Evolutionary conservation across 2,888 invertebrate species (phyloP).

Genomic region (Cataglyphis cursor): DNA sequence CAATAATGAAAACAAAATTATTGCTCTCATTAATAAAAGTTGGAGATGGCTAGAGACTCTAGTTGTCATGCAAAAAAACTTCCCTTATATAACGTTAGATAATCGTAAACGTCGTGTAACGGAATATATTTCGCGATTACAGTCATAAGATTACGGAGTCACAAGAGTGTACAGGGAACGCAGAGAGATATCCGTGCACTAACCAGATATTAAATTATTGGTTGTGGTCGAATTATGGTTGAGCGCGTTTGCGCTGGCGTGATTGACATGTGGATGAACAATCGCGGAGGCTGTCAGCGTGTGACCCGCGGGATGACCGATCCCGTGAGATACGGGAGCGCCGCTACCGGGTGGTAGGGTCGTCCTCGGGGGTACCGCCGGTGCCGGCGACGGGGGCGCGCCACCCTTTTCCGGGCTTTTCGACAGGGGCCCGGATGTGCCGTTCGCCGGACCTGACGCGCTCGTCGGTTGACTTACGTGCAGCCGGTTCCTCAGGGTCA

Average conservation of each 20-base stretch:
- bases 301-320: constrained; percentile 82
- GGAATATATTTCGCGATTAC: background rate
- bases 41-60: too few relatives aligned
- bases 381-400: constrained; percentile 79
- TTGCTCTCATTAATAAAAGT: too few relatives aligned
- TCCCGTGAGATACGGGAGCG: constrained; percentile 74
- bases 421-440: constrained; percentile 72
- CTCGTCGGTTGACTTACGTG: constrained; percentile 90
- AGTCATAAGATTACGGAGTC: background rate
- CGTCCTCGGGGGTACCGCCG: constrained; percentile 85
- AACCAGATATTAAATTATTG: constrained; percentile 84
- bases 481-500: constrained; percentile 95
- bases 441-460: constrained; percentile 80
- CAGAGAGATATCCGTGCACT: constrained; percentile 68
- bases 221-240: constrained; percentile 78
- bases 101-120: background rate
- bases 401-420: constrained; percentile 78
- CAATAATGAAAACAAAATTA: too few relatives aligned
- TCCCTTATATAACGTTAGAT: background rate
- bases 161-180: background rate
- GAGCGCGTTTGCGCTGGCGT: constrained; percentile 80
- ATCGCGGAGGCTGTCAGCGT: constrained; percentile 84
- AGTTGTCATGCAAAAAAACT: background rate
- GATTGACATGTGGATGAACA: constrained; percentile 85
- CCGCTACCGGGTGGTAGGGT: constrained; percentile 76